Conservation (phyloP, 1,140 invertebrate species). For the Hycleus cichorii region DNA sequence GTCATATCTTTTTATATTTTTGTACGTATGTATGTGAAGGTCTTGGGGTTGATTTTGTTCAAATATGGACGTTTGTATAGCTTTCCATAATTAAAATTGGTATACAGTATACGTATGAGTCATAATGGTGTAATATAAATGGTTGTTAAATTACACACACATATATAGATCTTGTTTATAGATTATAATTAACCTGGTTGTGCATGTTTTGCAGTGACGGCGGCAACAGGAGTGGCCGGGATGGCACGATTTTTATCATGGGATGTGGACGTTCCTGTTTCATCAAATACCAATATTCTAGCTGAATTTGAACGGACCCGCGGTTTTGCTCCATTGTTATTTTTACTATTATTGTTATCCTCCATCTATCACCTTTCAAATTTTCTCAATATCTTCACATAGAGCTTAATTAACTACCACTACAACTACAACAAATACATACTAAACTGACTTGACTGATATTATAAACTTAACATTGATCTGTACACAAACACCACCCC, state of each 20-base stretch:
- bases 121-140: background rate
- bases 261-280: constrained; percentile 19
- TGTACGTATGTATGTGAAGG: background rate
- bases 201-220: constrained; percentile 11
- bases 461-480: constrained; percentile 12
- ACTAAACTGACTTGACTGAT: background rate
- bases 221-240: constrained; percentile 10
- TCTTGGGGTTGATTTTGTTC: background rate
- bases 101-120: background rate
- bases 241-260: constrained; percentile 1
- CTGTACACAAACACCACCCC: constrained; percentile 5
- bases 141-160: background rate
- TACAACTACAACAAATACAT: background rate
- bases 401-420: background rate
- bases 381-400: background rate
- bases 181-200: constrained; percentile 9
- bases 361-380: constrained; percentile 35
- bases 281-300: constrained; percentile 48
- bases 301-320: constrained; percentile 49
- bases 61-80: background rate
- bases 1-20: too few relatives aligned
- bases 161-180: background rate
- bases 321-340: constrained; percentile 31
- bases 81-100: background rate
- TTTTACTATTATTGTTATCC: constrained; percentile 30